Evolutionary conservation across 2,888 invertebrate species (phyloP).

Genomic region (Autographa gamma): DNA sequence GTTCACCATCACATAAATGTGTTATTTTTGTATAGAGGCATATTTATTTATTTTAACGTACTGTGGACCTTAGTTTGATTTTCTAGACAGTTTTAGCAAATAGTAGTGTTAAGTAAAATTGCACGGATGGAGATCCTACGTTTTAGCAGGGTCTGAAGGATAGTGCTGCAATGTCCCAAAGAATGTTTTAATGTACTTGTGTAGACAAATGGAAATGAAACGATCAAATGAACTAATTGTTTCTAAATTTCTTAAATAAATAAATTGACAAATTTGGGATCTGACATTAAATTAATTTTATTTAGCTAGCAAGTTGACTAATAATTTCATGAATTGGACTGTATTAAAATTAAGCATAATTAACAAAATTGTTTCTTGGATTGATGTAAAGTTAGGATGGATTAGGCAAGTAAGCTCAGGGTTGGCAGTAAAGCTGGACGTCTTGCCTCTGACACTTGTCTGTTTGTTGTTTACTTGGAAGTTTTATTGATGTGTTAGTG

Average conservation of each 20-base stretch:
- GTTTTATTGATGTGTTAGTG: conserved; percentile 77
- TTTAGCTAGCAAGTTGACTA: conserved; percentile 59
- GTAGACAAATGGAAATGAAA: conserved; percentile 72
- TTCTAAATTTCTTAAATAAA: conserved; percentile 47
- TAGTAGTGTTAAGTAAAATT: conserved; percentile 79
- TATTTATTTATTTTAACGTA: conserved; percentile 86
- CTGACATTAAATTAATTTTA: conserved; percentile 65
- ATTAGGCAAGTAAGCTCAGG: conserved; percentile 72
- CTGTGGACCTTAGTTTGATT: conserved; percentile 80
- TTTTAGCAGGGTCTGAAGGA: conserved; percentile 85
- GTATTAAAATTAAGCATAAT: conserved; percentile 70
- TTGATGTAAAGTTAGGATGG: conserved; percentile 74
- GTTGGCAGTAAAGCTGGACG: conserved; percentile 72
- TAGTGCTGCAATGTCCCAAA: conserved; percentile 87
- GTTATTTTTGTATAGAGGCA: conserved; percentile 88
- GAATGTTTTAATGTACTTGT: conserved; percentile 79
- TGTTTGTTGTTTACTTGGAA: conserved; percentile 79
- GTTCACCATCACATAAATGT: conserved; percentile 84
- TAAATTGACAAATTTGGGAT: conserved; percentile 66
- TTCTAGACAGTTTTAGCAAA: conserved; percentile 81
- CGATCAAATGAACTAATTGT: conserved; percentile 63
- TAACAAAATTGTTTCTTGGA: conserved; percentile 72
- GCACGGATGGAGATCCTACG: conserved; percentile 85
- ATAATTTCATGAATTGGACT: conserved; percentile 66
- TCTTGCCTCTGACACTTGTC: conserved; percentile 68